Evolutionary conservation across 2,797 vertebrate species (phyloP), one percentile per base, ranked within the genome.

Genomic region (Mycteria americana): DNA sequence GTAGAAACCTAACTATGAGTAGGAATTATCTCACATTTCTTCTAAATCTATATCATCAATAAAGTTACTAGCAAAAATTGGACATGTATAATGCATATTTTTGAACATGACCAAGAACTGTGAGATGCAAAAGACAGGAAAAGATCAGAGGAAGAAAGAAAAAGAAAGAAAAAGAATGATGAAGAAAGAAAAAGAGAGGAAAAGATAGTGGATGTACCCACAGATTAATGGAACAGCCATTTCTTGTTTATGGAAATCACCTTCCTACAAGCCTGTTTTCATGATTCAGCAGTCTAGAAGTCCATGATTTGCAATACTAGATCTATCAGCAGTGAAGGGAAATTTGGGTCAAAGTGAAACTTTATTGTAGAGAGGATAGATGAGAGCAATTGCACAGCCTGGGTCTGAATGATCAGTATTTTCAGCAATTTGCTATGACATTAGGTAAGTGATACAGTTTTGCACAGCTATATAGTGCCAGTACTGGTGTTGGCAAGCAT

Each of bases 371-470:
- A 76, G 48, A 88, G 30, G 74, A 84, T 50, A 81, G 85, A 90
- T 95, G 73, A 95, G 59, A 76, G 19, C 70, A 91, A 90, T 78
- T 85, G 30, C 76, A 73, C 30, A 68, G 54, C 41, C 76, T 88
- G 11, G 72, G 22, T 78, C 69, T 96, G 94, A 96, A 90, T 88
- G 94, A 96, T 96, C 87, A 88, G 89, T 93, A 93, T 94, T 96
- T 93, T 92, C 82, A 91, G 65, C 73, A 88, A 93, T 94, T 94
- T 96, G 70, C 89, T 84, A 27, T 92, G 89, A 95, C 92, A 95
- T 93, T 90, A 92, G 89, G 85, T 91, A 96, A 94, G 92, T 88
- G 82, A 96, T 94, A 91, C 46, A 86, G 85, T 94, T 95, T 88
- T 11, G 16, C 65, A 89, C 41, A 75, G 82, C 79, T 86, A 74